These are phyloP conservation scores for Chymomyza procnemis DNA, from an alignment of 2,888 invertebrate species.

Conservation along the genomic window DNA sequence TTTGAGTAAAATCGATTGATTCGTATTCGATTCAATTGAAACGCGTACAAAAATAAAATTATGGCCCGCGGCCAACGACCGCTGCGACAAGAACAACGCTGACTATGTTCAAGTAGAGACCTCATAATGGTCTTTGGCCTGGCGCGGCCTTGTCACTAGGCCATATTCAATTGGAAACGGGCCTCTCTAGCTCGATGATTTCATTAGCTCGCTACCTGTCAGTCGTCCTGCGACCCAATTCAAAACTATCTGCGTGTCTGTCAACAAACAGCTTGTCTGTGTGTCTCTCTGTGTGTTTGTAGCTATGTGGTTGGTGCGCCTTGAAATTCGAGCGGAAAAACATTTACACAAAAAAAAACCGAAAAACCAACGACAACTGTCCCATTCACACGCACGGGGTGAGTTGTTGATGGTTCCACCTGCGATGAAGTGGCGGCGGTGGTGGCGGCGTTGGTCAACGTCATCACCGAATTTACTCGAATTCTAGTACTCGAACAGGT, in stretches of 20 bases:
- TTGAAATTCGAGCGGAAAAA: conserved; percentile 23
- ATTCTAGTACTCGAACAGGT: conserved; percentile 3
- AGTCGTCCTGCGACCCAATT: not conserved
- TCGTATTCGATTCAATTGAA: not conserved
- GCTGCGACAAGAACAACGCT: not conserved
- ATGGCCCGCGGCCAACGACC: not conserved
- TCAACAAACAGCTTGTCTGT: too few species aligned
- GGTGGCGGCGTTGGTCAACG: not conserved
- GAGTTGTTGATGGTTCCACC: not conserved
- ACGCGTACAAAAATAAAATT: not conserved
- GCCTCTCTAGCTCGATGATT: conserved; percentile 51
- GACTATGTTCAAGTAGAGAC: not conserved
- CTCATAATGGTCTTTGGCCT: not conserved
- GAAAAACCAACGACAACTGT: conserved; percentile 37
- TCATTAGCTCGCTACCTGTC: conserved; percentile 57
- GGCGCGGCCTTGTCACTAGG: not conserved
- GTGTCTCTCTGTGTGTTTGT: too few species aligned
- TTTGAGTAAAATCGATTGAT: conserved; percentile 1
- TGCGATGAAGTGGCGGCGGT: not conserved
- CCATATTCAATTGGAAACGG: not conserved
- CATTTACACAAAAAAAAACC: conserved; percentile 1
- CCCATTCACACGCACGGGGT: conserved; percentile 61
- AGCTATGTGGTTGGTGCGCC: not conserved
- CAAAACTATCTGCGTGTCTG: conserved; percentile 4
- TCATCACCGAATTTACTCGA: not conserved